A percentile compares a stretch with the other conserved stretches of the same genome.
Conservation (phyloP, 2,113 vertebrate genomes). For the Gorsachius goisagi region DNA sequence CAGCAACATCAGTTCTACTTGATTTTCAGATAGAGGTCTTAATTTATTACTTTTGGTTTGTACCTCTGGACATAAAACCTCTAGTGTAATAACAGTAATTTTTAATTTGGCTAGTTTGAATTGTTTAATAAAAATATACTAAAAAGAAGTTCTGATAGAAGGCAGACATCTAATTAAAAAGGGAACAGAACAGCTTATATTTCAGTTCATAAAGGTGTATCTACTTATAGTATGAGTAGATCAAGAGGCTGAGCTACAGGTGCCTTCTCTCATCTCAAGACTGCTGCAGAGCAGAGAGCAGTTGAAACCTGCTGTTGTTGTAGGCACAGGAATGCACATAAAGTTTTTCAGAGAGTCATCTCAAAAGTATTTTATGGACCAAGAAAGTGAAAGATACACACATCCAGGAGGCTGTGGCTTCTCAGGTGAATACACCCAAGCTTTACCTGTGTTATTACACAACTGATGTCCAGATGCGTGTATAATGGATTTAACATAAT, state of each 20-base stretch:
- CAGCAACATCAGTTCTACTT: not conserved
- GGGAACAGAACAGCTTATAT: not conserved
- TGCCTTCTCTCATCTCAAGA: not conserved
- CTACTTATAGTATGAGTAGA: constrained; percentile 19
- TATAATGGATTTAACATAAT: constrained; percentile 63
- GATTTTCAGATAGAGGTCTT: not conserved
- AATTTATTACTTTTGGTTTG: not conserved
- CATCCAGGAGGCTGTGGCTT: not conserved
- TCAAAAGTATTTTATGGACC: not conserved
- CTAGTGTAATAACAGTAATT: not conserved
- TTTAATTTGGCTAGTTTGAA: not conserved
- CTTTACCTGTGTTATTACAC: not conserved
- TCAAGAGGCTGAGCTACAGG: constrained; percentile 13
- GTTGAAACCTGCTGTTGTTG: not conserved
- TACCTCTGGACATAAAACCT: not conserved
- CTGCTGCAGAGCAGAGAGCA: not conserved
- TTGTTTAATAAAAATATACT: not conserved
- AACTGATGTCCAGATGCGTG: not conserved
- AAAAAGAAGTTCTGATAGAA: not conserved
- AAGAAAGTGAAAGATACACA: too few species aligned
- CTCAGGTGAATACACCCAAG: not conserved
- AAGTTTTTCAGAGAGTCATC: not conserved
- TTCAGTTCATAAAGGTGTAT: constrained; percentile 10
- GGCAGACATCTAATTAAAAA: not conserved
- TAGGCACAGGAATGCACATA: not conserved